Evolutionary conservation across 2,797 vertebrate species (phyloP).

Genomic region (Hybognathus amarus): DNA sequence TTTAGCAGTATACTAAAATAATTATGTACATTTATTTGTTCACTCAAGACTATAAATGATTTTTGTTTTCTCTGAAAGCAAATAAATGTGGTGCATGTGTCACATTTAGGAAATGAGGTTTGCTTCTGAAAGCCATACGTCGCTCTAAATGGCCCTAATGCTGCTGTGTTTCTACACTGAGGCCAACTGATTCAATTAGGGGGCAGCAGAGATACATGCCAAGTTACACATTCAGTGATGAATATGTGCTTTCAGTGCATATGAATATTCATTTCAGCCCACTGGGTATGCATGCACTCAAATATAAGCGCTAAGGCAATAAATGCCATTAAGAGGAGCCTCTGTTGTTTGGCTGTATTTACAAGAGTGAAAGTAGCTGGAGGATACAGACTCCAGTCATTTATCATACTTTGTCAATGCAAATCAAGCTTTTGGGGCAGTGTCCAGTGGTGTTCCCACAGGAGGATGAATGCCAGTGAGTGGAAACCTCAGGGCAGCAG

Average conservation of each 20-base stretch:
- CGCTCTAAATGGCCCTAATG: conserved; percentile 60
- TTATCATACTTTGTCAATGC: conserved; percentile 64
- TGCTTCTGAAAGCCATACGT: conserved; percentile 16
- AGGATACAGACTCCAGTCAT: conserved; percentile 50
- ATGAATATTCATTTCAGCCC: conserved; percentile 73
- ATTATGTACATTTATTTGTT: not conserved
- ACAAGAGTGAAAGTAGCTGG: conserved; percentile 45
- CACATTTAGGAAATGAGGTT: conserved; percentile 33
- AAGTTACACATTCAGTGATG: conserved; percentile 62
- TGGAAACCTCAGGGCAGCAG: conserved; percentile 67
- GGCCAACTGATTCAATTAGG: conserved; percentile 58
- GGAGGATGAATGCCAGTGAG: conserved; percentile 60
- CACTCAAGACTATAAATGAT: not conserved
- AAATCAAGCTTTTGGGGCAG: conserved; percentile 63
- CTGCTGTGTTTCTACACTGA: conserved; percentile 64
- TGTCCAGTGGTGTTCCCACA: conserved; percentile 56
- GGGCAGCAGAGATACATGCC: conserved; percentile 57
- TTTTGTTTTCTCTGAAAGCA: not conserved
- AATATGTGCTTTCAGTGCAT: conserved; percentile 59
- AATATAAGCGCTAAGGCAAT: conserved; percentile 54
- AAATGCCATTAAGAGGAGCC: conserved; percentile 37
- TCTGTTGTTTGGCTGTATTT: conserved; percentile 35
- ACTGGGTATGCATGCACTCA: conserved; percentile 60
- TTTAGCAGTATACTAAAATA: not conserved
- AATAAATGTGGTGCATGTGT: not conserved